Base-by-base conservation (phyloP, 2,888 invertebrate species). In the Himalopsyche kuldschensis region DNA sequence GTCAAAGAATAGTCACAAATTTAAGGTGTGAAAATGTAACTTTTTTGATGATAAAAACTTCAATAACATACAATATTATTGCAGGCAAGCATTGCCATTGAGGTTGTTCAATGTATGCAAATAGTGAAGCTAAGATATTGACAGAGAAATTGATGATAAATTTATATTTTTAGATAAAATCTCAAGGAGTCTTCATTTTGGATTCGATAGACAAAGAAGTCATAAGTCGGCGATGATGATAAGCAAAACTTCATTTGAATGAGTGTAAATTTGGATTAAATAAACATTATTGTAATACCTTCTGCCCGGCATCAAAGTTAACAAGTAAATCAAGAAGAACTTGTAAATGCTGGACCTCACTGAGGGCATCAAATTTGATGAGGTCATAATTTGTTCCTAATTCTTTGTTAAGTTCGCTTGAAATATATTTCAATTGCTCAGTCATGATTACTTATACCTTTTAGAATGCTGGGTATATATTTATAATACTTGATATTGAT, bases 301-400 rank as follows among this genome's bases (percentile, higher is more conserved):
- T 94, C 87, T 94, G 93, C 87, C 93, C 93, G 79, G 94, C 93
- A 88, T 95, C 95, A 87, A 95, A 93, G 87, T 93, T 91, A n/a
- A 93, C 93, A 75, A 97, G 91, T n/a, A 96, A 93, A 91, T 97
- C 96, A 87, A 94, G 94, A 30, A 97, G 90, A 85, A 96, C 91
- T 91, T 96, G 97, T 27, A 97, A 89, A 83, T 97, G 90, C 88
- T 95, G 94, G 85, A 95, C 94, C 76, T 95, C 93, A 85, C 94
- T 94, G 84, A 97, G 90, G 5, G 96, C 94, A 90, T 97, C 97
- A 89, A 97, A 97, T 87, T 96, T 95, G 88, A 97, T 96, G 85
- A 97, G 90, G 88, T 96, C 97, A 88, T 95, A 96, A 88, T 93
- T 95, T 87, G 94, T 94, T 80, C 93, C 93, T 87, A 97, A 93